phyloP scores from a whole-genome alignment of 2,113 vertebrate genomes.

The Clinocottus analis region DNA sequence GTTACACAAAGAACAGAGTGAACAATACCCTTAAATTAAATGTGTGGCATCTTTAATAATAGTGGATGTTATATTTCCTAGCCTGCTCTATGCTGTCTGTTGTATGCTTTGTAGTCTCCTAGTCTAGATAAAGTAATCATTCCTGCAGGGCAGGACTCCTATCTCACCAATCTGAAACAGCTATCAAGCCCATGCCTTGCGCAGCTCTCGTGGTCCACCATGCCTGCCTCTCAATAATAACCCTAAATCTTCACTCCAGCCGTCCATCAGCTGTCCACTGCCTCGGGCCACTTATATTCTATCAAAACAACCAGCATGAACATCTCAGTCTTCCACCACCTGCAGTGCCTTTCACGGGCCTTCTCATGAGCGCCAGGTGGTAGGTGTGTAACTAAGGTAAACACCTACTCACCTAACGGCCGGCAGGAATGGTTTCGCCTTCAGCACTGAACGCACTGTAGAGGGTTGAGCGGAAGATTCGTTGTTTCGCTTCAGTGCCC shows the following conservation, averaged over 20 bases:
- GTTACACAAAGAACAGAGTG: not conserved
- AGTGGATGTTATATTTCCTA: not conserved
- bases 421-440: conserved; percentile 38
- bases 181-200: conserved; percentile 43
- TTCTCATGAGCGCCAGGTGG: conserved; percentile 21
- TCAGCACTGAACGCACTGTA: conserved; percentile 29
- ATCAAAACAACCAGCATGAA: conserved; percentile 52
- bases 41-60: not conserved
- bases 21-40: not conserved
- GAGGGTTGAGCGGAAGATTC: conserved; percentile 21
- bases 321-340: conserved; percentile 44
- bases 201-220: conserved; percentile 23
- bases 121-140: conserved; percentile 42
- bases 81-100: not conserved
- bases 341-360: conserved; percentile 51
- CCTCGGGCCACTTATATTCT: conserved; percentile 58
- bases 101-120: conserved; percentile 9
- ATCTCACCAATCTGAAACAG: conserved; percentile 53
- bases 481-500: conserved; percentile 42
- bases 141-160: conserved; percentile 35
- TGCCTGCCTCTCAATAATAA: conserved; percentile 56
- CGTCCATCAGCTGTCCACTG: conserved; percentile 32
- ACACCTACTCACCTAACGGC: conserved; percentile 32
- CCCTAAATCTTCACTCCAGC: conserved; percentile 47
- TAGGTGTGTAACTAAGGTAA: conserved; percentile 50